Base-by-base conservation (phyloP, 2,113 vertebrate genomes). In the Colistium nudipinnis region DNA sequence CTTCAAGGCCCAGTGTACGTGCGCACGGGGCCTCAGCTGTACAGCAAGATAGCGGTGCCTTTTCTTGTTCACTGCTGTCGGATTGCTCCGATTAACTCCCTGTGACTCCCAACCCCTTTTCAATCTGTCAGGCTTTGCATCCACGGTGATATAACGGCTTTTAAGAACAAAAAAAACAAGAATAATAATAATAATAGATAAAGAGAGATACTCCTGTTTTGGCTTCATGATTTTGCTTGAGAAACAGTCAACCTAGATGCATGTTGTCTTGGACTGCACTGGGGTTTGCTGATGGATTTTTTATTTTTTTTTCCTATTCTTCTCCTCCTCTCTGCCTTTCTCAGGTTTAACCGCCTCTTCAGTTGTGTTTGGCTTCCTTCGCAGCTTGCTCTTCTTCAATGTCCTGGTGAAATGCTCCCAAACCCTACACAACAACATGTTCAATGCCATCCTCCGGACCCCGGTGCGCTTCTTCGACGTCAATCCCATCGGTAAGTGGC, bases 351-450 rank as follows among this genome's bases (percentile, higher is more conserved):
- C 96, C 0, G 85, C 76, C 38, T 88, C 92, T 63, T 94, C 95
- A 0, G 87, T 98, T 49, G 20, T 96, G 7, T 98, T 96, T 60
- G 95, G 95, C 68, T 91, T 97, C 78, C 71, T 91, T 24, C 92
- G 96, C 76, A 91, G 90, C 70, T 87, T 99, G 59, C 35, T 98
- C 47, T 85, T 95, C 25, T 98, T 99, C 87, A 92, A 94, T 1
- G 89, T 95, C 73, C 91, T 98, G 17, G 95, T 99, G 78, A 92
- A 83, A 62, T 93, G 96, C 27, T 92, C 95, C 11, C 95, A 96
- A 81, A 92, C 78, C 5, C 91, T 99, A 24, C 98, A 99, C 90
- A 94, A 94, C 90, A 91, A 80, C 84, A 99, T 99, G 97, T 98
- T 99, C 74, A 89, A 93, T 7, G 94, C 94, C 52, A 92, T 99